Evolutionary conservation across 2,113 vertebrate species (phyloP).

Genomic region (Theristicus caerulescens): DNA sequence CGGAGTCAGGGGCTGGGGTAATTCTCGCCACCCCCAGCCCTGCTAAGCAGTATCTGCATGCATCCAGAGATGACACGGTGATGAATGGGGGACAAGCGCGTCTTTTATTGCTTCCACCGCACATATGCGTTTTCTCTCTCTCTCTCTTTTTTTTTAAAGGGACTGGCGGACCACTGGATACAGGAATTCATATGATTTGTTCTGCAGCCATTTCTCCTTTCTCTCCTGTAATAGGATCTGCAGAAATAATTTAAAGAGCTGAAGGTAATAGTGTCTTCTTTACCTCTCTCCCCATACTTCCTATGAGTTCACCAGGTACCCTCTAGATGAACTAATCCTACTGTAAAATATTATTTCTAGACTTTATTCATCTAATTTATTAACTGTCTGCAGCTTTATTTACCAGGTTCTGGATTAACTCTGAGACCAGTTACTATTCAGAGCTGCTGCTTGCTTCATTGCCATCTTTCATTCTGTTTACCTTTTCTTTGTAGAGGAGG

Average conservation of each 20-base stretch:
- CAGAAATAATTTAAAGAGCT: constrained; percentile 88
- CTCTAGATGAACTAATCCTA: constrained; percentile 86
- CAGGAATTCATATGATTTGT: constrained; percentile 82
- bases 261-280: constrained; percentile 85
- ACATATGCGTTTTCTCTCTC: not conserved
- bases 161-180: constrained; percentile 73
- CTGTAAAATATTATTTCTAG: constrained; percentile 89
- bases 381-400: constrained; percentile 62
- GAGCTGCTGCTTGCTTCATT: constrained; percentile 7
- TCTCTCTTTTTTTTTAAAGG: not conserved
- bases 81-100: constrained; percentile 64
- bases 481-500: constrained; percentile 1
- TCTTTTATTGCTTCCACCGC: constrained; percentile 71
- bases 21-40: not conserved
- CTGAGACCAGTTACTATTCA: constrained; percentile 15
- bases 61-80: constrained; percentile 49
- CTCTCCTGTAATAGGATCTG: constrained; percentile 84
- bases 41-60: constrained; percentile 15
- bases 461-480: constrained; percentile 7
- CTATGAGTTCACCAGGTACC: constrained; percentile 77
- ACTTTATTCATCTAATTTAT: constrained; percentile 85
- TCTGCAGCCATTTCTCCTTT: constrained; percentile 78
- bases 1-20: not conserved
- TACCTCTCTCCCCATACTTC: constrained; percentile 70
- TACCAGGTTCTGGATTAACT: constrained; percentile 49